Evolutionary conservation across 2,888 invertebrate species (phyloP).

Genomic region (Drosophila glabriapex): DNA sequence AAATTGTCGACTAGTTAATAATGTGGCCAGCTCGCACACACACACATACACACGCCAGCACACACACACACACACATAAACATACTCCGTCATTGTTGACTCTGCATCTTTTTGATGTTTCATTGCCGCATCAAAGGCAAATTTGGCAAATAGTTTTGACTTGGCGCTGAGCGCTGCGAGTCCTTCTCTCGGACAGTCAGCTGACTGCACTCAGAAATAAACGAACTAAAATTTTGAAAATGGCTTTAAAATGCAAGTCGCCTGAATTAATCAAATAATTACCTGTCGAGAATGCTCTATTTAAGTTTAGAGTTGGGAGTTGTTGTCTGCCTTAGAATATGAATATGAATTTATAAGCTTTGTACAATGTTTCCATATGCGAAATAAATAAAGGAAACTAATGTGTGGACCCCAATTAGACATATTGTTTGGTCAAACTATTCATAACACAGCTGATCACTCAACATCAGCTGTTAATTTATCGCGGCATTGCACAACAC

Average conservation of each 20-base stretch:
- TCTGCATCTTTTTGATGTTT: conserved; percentile 75
- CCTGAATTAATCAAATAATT: neutral
- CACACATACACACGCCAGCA: neutral
- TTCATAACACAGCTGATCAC: too few relatives aligned
- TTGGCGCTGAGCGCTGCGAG: conserved; percentile 1
- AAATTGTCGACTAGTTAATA: conserved; percentile 71
- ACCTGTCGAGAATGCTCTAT: neutral
- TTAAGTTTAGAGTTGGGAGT: too few relatives aligned
- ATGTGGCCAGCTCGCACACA: conserved; percentile 61
- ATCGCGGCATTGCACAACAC: too few relatives aligned
- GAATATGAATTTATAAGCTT: too few relatives aligned
- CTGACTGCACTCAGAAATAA: neutral
- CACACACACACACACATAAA: neutral
- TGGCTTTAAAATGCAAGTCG: neutral
- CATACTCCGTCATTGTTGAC: conserved; percentile 59
- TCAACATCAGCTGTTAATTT: too few relatives aligned
- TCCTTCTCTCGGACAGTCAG: neutral
- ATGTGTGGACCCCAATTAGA: neutral
- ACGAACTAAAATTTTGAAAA: neutral
- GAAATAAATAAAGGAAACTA: neutral
- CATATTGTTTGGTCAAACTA: too few relatives aligned
- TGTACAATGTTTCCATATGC: neutral
- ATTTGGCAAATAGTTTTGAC: conserved; percentile 64
- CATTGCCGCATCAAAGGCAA: conserved; percentile 68
- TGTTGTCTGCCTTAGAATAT: too few relatives aligned